Evolutionary conservation across 2,888 invertebrate species (phyloP).

Genomic region (Agrochola macilenta): DNA sequence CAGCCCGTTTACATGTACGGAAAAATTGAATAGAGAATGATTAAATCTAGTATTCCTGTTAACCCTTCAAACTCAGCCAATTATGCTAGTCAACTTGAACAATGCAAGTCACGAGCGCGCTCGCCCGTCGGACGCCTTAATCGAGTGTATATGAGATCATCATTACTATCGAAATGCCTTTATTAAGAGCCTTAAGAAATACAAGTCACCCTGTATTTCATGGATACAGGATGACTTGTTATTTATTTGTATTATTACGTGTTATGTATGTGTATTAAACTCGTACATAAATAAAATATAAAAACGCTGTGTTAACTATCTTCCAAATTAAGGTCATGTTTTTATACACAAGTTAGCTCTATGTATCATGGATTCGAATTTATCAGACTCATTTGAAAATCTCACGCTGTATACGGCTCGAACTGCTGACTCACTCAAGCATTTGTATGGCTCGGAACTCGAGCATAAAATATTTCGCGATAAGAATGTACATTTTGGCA

Average conservation of each 20-base stretch:
- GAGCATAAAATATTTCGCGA: conserved; percentile 33
- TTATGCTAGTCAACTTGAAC: not conserved
- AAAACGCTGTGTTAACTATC: not conserved
- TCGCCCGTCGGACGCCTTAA: conserved; percentile 1
- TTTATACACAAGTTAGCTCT: not conserved
- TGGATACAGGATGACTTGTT: not conserved
- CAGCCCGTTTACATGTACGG: no score
- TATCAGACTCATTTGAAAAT: not conserved
- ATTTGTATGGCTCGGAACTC: conserved; percentile 1
- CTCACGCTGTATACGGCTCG: not conserved
- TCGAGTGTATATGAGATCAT: conserved; percentile 17
- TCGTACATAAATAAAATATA: not conserved
- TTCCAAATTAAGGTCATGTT: not conserved
- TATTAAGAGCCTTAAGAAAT: not conserved
- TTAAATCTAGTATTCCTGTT: not conserved
- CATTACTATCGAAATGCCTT: conserved; percentile 6
- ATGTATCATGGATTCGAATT: not conserved
- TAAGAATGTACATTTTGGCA: conserved; percentile 50
- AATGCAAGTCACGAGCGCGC: conserved; percentile 11
- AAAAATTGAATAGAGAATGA: no score
- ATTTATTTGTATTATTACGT: no score
- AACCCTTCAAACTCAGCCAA: not conserved
- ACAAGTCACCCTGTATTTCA: not conserved
- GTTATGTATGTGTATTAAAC: no score
- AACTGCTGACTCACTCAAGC: conserved; percentile 27